A percentile compares a stretch with the other conserved stretches of the same genome.
These are phyloP conservation scores for Alcis repandata DNA, from an alignment of 2,888 invertebrate species.

Conservation along the genomic window DNA sequence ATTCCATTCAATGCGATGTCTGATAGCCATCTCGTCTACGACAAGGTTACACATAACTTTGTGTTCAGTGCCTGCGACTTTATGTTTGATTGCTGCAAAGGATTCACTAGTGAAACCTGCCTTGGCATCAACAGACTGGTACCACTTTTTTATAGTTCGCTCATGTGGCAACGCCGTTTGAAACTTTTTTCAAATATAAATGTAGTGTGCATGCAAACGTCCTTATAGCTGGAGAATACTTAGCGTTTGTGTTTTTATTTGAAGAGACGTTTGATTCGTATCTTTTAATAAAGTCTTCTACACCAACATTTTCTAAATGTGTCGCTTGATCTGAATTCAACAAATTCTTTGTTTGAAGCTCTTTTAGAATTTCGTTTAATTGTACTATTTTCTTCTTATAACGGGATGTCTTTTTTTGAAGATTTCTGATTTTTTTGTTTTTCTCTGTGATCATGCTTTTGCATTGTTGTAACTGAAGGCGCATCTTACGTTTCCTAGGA, in stretches of 20 bases:
- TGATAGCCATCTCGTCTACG: too few relatives aligned
- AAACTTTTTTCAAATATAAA: constrained; percentile 2
- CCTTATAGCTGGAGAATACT: background rate
- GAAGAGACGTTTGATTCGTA: background rate
- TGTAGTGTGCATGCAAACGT: background rate
- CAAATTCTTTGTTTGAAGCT: background rate
- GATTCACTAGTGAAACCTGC: constrained; percentile 57
- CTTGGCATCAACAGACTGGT: constrained; percentile 50
- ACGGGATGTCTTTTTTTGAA: background rate
- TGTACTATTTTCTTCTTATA: background rate
- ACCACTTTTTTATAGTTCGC: constrained; percentile 59
- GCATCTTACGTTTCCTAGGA: background rate
- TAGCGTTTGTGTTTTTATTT: background rate
- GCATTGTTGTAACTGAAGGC: background rate
- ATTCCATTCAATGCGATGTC: too few relatives aligned
- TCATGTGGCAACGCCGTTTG: constrained; percentile 49
- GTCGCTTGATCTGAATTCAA: background rate
- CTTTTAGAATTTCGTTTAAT: background rate
- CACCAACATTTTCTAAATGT: background rate
- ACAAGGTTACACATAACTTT: too few relatives aligned
- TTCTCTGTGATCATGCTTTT: background rate
- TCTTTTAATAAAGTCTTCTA: background rate
- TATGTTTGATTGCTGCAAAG: constrained; percentile 40
- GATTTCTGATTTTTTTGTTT: background rate
- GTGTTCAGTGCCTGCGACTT: too few relatives aligned